Conservation (phyloP, 2,888 invertebrate genomes). For the Galerucella pusilla region DNA sequence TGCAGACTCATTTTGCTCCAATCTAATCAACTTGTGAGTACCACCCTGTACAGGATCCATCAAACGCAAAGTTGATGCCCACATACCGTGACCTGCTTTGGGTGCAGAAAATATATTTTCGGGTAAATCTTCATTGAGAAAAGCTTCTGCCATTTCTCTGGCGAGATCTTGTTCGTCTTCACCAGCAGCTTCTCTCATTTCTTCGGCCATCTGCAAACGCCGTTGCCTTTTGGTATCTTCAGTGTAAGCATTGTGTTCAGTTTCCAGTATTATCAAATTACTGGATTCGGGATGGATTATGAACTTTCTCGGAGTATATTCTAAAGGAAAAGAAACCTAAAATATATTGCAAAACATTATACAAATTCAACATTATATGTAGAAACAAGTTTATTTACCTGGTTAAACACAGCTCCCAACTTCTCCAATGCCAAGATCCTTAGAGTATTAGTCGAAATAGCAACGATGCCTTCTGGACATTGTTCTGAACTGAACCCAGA, state of each 20-base stretch:
- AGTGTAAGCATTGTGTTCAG: conserved; percentile 98
- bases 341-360: conserved; percentile 1
- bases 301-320: conserved; percentile 96
- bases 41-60: conserved; percentile 84
- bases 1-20: conserved; percentile 97
- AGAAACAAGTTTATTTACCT: conserved; percentile 60
- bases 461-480: conserved; percentile 99
- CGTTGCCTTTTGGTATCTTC: conserved; percentile 93
- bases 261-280: conserved; percentile 91
- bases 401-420: conserved; percentile 98
- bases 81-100: conserved; percentile 94
- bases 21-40: conserved; percentile 75
- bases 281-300: conserved; percentile 92
- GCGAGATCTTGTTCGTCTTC: conserved; percentile 96
- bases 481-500: conserved; percentile 97
- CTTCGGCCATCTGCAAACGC: conserved; percentile 96
- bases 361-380: neutral
- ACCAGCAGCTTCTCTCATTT: conserved; percentile 97
- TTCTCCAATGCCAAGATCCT: conserved; percentile 98
- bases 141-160: conserved; percentile 97
- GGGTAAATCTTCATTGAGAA: conserved; percentile 92
- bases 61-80: conserved; percentile 92
- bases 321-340: conserved; percentile 84
- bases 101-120: conserved; percentile 96
- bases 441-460: conserved; percentile 97